Base-by-base conservation (phyloP, 2,113 vertebrate species). In the Pogonocichla stellata region DNA sequence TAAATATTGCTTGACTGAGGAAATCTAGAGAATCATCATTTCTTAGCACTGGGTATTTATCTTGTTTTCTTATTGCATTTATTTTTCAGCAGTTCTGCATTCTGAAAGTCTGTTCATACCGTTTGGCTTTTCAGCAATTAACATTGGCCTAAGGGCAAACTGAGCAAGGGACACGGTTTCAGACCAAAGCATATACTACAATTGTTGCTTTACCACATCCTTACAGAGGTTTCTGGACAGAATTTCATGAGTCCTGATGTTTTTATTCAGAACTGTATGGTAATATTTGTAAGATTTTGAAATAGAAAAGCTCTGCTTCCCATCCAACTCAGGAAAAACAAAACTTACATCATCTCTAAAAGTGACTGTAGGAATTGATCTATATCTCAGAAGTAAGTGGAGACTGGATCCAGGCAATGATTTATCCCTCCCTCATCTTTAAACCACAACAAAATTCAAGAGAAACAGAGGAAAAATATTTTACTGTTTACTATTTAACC, bases 1-100 rank as follows among this genome's bases (percentile, higher is more conserved):
- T 98, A 97, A 97, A 98, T 97, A 97, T 70, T 90, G 78, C 95
- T 95, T 90, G 93, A 86, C 88, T 85, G 93, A 82, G 94, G 91
- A 97, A 95, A 93, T 78, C 87, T 81, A 96, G 58, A 88, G 89
- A 90, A 97, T 96, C 93, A 88, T 95, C 89, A 91, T 97, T 96
- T 95, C 94, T 96, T 72, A 95, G 93, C 70, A 91, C 73, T 57
- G 62, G 83, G 70, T 95, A 97, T 97, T 97, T 97, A 93, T 97
- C 95, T 96, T 97, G 82, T 85, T 93, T 94, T 92, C 88, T 75
- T 95, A 80, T 58, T 72, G 23, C 73, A 95, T 96, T 97, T 97
- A 92, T 96, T 96, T 97, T 95, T 95, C 78, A 94, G 67, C 80
- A 74, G 42, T 65, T 26, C n/a, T 14, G 19, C 48, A 31, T 31